phyloP scores from a whole-genome alignment of 2,113 vertebrate species.

The Caranx melampygus region DNA sequence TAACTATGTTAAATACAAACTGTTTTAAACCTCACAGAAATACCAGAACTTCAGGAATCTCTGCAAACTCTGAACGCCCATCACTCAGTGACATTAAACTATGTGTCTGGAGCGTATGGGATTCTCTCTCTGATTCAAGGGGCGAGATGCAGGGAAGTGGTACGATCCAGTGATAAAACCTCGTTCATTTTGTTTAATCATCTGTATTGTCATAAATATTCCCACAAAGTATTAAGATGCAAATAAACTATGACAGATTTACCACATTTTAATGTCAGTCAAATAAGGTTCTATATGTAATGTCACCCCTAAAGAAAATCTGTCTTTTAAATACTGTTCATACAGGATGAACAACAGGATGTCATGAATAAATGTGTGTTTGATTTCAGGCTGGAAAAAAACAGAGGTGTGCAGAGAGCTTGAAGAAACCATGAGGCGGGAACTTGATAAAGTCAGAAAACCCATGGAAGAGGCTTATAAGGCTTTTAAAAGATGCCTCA shows the following conservation, averaged over 20 bases:
- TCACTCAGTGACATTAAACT: constrained; percentile 46
- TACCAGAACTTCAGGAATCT: constrained; percentile 23
- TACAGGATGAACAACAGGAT: not conserved
- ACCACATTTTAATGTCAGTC: not conserved
- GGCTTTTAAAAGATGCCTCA: constrained; percentile 26
- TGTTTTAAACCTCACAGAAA: constrained; percentile 33
- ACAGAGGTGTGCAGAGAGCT: not conserved
- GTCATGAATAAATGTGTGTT: not conserved
- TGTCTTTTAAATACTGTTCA: not conserved
- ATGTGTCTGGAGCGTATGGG: constrained; percentile 49
- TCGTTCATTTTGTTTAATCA: not conserved
- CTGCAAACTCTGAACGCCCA: constrained; percentile 41
- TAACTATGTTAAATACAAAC: not conserved
- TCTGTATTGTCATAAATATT: not conserved
- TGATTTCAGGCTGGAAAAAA: constrained; percentile 29
- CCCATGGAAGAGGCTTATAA: not conserved
- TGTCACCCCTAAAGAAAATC: not conserved
- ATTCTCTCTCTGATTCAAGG: constrained; percentile 65
- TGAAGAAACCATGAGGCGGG: accelerated
- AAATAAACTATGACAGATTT: not conserved
- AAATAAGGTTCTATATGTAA: not conserved
- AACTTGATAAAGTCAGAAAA: constrained; percentile 1
- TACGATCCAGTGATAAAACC: not conserved
- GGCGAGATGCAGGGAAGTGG: not conserved
- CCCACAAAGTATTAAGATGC: not conserved